These are phyloP conservation scores for Rostratula benghalensis DNA, from an alignment of 2,113 vertebrate genomes.

Conservation along the genomic window DNA sequence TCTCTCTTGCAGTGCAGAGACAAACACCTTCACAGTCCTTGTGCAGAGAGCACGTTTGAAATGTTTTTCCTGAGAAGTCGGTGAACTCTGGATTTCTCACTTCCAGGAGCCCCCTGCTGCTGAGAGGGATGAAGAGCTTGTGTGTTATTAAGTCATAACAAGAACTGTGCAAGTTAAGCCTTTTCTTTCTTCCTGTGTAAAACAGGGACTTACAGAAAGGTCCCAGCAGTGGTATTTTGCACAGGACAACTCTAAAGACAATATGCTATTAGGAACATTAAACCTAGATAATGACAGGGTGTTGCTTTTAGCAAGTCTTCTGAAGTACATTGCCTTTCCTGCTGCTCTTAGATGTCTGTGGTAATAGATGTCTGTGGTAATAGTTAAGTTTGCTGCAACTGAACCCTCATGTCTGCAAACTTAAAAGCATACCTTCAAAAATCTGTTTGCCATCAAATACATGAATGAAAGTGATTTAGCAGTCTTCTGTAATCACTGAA, in stretches of 20 bases:
- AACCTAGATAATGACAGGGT: neutral
- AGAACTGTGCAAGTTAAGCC: neutral
- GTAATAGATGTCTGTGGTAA: neutral
- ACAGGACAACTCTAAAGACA: neutral
- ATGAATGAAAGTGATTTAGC: neutral
- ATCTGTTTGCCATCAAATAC: neutral
- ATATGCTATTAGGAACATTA: neutral
- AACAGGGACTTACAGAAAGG: neutral
- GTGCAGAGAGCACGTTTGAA: neutral
- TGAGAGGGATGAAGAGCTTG: neutral
- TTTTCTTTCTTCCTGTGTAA: neutral
- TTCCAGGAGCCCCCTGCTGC: slow-evolving; percentile 50
- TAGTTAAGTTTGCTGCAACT: neutral
- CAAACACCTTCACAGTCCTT: neutral
- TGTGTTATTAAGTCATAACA: neutral
- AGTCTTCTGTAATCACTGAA: neutral
- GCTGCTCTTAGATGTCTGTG: neutral
- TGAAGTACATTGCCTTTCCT: neutral
- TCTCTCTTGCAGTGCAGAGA: neutral
- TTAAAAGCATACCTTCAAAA: neutral
- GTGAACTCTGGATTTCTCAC: neutral
- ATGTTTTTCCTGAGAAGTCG: neutral
- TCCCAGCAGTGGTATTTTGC: neutral
- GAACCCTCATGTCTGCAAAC: neutral
- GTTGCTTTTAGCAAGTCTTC: neutral